phyloP scores from a whole-genome alignment of 1,140 invertebrate species.

The Fragariocoptes setiger region DNA sequence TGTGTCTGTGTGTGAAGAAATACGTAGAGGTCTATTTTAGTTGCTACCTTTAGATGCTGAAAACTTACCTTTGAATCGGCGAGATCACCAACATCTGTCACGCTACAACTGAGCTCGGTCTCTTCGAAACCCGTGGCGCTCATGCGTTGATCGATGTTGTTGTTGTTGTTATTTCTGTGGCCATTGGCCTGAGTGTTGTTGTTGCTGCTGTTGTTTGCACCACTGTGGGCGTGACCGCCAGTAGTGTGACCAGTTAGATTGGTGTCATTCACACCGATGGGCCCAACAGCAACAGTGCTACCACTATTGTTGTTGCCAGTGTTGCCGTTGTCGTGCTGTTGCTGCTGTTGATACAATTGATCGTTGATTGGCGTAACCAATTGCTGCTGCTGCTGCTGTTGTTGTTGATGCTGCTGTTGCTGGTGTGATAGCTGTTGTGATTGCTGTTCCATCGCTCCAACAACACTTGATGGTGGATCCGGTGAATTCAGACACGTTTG shows the following conservation, averaged over 20 bases:
- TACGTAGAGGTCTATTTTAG: too few relatives aligned
- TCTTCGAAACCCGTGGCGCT: conserved; percentile 92
- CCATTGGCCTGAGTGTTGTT: too few relatives aligned
- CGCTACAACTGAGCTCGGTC: conserved; percentile 84
- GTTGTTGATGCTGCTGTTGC: conserved; percentile 5
- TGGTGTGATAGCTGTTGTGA: conserved; percentile 3
- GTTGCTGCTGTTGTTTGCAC: not conserved
- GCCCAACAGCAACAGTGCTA: too few relatives aligned
- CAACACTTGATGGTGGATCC: conserved; percentile 20
- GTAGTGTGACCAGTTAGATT: too few relatives aligned
- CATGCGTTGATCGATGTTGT: conserved; percentile 30
- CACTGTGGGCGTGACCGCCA: not conserved
- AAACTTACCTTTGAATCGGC: too few relatives aligned
- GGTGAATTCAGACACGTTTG: conserved; percentile 95
- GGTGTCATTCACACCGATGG: too few relatives aligned
- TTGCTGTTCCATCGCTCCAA: not conserved
- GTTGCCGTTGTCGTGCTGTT: not conserved
- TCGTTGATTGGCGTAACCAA: not conserved
- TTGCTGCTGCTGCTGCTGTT: conserved; percentile 3
- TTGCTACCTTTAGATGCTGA: too few relatives aligned
- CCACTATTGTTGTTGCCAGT: not conserved
- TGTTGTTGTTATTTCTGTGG: too few relatives aligned
- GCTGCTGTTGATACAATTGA: not conserved
- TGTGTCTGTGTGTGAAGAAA: too few relatives aligned
- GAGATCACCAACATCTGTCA: conserved; percentile 22